Conservation (phyloP, 2,888 invertebrate genomes). For the Chouioia cunea region DNA sequence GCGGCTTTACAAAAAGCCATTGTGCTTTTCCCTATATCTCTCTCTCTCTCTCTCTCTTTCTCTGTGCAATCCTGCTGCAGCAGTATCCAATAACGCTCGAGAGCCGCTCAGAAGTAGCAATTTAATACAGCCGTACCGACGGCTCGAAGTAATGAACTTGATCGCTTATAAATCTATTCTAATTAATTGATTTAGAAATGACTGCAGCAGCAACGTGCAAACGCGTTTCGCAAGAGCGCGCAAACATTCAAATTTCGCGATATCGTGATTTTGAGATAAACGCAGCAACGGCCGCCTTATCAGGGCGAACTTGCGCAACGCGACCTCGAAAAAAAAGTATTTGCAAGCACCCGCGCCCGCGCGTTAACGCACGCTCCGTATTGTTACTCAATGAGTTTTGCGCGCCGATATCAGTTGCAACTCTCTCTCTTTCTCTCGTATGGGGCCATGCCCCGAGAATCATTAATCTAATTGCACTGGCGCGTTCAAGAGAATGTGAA, state of each 20-base stretch:
- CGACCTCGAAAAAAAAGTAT: conserved; percentile 30
- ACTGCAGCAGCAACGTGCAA: not conserved
- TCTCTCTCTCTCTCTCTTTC: too few relatives aligned
- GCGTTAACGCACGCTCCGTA: conserved; percentile 3
- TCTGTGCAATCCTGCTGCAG: too few relatives aligned
- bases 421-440: not conserved
- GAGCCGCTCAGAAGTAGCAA: too few relatives aligned
- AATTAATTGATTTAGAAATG: not conserved
- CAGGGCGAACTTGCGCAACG: not conserved
- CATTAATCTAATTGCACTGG: conserved; percentile 41
- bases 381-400: conserved; percentile 3
- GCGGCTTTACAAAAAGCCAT: not conserved
- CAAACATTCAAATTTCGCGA: conserved; percentile 38
- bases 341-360: not conserved
- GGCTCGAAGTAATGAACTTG: not conserved
- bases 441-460: not conserved
- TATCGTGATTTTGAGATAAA: conserved; percentile 16
- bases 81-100: too few relatives aligned
- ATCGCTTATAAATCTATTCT: conserved; percentile 11
- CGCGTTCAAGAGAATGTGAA: conserved; percentile 31
- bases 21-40: too few relatives aligned
- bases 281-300: conserved; percentile 6
- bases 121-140: too few relatives aligned
- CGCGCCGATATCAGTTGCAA: not conserved
- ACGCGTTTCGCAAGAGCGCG: conserved; percentile 5